Evolutionary conservation across 2,888 invertebrate genomes (phyloP), one percentile per base, ranked within the genome.

Genomic region (Zeuzera pyrina): DNA sequence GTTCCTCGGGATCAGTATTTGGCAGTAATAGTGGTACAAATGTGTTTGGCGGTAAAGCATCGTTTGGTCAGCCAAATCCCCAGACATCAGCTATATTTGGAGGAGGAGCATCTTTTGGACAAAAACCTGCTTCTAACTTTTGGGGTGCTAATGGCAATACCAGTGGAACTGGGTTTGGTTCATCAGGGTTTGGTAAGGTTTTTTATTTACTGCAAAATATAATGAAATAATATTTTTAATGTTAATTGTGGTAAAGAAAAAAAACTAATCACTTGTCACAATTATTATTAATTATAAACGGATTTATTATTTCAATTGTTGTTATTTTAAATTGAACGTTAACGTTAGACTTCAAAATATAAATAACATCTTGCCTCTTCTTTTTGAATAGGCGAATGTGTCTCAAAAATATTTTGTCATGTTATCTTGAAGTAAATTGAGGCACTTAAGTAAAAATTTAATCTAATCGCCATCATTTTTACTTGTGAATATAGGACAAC

Each of bases 401-500:
- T n/a, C n/a, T n/a, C n/a, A n/a, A n/a, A n/a, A n/a, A n/a, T n/a
- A n/a, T n/a, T n/a, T n/a, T n/a, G n/a, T n/a, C n/a, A n/a, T n/a
- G n/a, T n/a, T n/a, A n/a, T n/a, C n/a, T n/a, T n/a, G n/a, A n/a
- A n/a, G n/a, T n/a, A n/a, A n/a, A n/a, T n/a, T n/a, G n/a, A n/a
- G n/a, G n/a, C n/a, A n/a, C n/a, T n/a, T n/a, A n/a, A n/a, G n/a
- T n/a, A n/a, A n/a, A n/a, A n/a, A n/a, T n/a, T n/a, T n/a, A n/a
- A n/a, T n/a, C n/a, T n/a, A n/a, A n/a, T n/a, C n/a, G n/a, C n/a
- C n/a, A n/a, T n/a, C n/a, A n/a, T n/a, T n/a, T n/a, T n/a, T n/a
- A n/a, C n/a, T n/a, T n/a, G n/a, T n/a, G n/a, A n/a, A 14, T 2
- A 3, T 16, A 78, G 79, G 77, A 15, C 78, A 79, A 53, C 63